Percentiles rank a stretch among this genome's conserved stretches.
phyloP scores from a whole-genome alignment of 2,113 vertebrate species.

The Nipponia nippon region DNA sequence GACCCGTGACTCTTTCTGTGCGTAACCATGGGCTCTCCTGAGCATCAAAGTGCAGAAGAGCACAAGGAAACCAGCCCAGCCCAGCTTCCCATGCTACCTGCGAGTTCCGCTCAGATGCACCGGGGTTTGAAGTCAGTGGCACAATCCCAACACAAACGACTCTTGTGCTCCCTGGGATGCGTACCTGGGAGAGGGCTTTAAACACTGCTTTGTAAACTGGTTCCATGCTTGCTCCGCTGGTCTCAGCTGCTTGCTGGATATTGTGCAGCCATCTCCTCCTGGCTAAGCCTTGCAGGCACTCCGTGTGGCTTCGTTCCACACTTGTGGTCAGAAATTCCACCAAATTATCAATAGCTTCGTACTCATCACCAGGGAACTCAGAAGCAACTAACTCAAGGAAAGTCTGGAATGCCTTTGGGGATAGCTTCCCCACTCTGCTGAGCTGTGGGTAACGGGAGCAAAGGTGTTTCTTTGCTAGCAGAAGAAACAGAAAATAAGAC shows the following conservation, averaged over 20 bases:
- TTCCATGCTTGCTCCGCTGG: slow-evolving; percentile 49
- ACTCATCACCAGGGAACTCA: slow-evolving; percentile 53
- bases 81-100: background rate
- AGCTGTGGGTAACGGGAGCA: slow-evolving; percentile 19
- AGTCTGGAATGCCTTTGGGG: slow-evolving; percentile 64
- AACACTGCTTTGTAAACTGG: slow-evolving; percentile 70
- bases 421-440: slow-evolving; percentile 52
- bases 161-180: background rate
- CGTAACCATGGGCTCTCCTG: background rate
- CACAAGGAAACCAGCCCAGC: background rate
- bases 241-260: slow-evolving; percentile 67
- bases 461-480: slow-evolving; percentile 33
- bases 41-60: background rate
- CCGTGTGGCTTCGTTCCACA: background rate
- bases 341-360: slow-evolving; percentile 60
- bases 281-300: slow-evolving; percentile 24
- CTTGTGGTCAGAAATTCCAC: slow-evolving; percentile 69
- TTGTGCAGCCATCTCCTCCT: slow-evolving; percentile 73
- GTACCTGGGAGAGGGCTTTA: slow-evolving; percentile 70
- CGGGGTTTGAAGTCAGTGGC: background rate
- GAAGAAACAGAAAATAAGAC: background rate
- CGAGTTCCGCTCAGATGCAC: background rate
- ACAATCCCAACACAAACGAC: background rate
- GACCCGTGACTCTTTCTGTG: background rate
- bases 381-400: slow-evolving; percentile 71